A percentile compares a stretch with the other conserved stretches of the same genome.
These are phyloP conservation scores for Phoronis australis DNA, from an alignment of 2,888 invertebrate genomes.

Conservation along the genomic window DNA sequence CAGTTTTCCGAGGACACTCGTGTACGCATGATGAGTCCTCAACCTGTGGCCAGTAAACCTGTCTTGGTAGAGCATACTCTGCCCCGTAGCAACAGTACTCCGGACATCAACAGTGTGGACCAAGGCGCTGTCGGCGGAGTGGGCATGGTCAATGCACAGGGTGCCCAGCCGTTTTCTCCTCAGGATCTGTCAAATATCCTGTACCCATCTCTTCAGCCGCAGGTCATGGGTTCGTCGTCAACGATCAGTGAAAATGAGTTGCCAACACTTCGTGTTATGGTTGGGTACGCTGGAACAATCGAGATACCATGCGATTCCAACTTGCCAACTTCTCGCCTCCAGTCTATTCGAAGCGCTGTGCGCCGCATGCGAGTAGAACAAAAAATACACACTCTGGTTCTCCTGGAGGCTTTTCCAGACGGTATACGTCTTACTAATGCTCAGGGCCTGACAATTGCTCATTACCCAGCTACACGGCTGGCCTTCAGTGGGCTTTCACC, in stretches of 20 bases:
- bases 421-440: conserved; percentile 70
- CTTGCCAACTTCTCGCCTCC: conserved; percentile 56
- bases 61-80: too few species aligned
- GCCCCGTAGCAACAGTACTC: too few species aligned
- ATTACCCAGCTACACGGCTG: conserved; percentile 79
- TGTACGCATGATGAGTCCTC: too few species aligned
- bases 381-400: conserved; percentile 70
- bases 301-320: conserved; percentile 71
- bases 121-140: too few species aligned
- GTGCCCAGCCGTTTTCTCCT: conserved; percentile 30
- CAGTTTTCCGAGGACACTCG: too few species aligned
- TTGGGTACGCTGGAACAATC: conserved; percentile 92
- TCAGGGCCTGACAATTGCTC: conserved; percentile 73
- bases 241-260: neutral
- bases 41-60: too few species aligned
- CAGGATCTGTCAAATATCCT: conserved; percentile 35
- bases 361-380: conserved; percentile 82
- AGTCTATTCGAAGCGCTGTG: conserved; percentile 77
- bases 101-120: too few species aligned
- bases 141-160: too few species aligned
- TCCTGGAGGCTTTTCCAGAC: conserved; percentile 77
- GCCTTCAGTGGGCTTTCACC: conserved; percentile 85
- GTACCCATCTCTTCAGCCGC: conserved; percentile 27
- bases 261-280: conserved; percentile 45
- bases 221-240: neutral